Conservation (phyloP, 2,888 invertebrate species). For the Chaitophorus viminalis region DNA sequence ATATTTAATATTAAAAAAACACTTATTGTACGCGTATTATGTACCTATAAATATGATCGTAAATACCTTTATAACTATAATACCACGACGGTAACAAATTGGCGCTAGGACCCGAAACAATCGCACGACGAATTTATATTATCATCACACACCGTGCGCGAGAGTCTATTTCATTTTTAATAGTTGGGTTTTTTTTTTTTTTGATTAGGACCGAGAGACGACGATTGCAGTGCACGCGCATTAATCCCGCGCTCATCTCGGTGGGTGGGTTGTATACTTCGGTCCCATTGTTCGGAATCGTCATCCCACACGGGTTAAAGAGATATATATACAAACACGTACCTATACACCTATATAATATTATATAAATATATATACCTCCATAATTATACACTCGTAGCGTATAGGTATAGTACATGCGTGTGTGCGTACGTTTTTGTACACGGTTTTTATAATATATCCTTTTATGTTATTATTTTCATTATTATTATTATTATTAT, state of each 20-base stretch:
- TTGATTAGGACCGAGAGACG: constrained; percentile 43
- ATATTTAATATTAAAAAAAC: background rate
- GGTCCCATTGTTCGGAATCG: constrained; percentile 50
- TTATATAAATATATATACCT: background rate
- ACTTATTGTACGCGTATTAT: background rate
- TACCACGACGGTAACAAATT: background rate
- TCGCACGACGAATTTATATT: constrained; percentile 21
- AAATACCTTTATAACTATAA: background rate
- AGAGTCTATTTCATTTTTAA: constrained; percentile 27
- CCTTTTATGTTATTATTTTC: constrained; percentile 34
- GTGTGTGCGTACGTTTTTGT: background rate
- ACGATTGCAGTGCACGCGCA: background rate
- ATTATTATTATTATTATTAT: constrained; percentile 37
- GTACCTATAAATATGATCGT: background rate
- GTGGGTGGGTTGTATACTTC: constrained; percentile 54
- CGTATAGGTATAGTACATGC: background rate
- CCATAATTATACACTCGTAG: constrained; percentile 48
- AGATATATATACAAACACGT: background rate
- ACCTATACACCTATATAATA: background rate
- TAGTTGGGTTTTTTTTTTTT: constrained; percentile 17
- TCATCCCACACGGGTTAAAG: constrained; percentile 56
- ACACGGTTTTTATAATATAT: constrained; percentile 28
- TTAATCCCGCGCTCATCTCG: constrained; percentile 43
- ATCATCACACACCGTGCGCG: background rate
- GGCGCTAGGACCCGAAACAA: background rate